Conservation (phyloP, 1,140 invertebrate species). For the Hydropsyche tenuis region DNA sequence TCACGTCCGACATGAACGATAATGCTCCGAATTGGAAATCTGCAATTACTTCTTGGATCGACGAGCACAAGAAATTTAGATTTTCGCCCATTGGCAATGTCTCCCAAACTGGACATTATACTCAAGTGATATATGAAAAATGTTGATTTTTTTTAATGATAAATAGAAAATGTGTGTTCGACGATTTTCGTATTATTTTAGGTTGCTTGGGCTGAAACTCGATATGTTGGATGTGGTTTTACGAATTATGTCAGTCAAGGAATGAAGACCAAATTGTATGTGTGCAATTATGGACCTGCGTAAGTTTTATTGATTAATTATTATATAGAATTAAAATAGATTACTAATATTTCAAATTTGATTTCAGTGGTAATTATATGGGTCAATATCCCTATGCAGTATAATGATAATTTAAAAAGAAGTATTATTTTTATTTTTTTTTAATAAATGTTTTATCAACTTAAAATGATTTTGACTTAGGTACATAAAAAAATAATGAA, state of each 20-base stretch:
- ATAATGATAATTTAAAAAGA: background rate
- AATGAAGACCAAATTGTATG: background rate
- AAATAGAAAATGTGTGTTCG: too few relatives aligned
- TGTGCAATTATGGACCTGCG: slow-evolving; percentile 22
- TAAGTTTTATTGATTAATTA: slow-evolving; percentile 6
- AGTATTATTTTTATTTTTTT: too few relatives aligned
- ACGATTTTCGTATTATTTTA: background rate
- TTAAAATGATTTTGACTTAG: too few relatives aligned
- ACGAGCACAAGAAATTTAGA: background rate
- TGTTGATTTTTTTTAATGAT: too few relatives aligned
- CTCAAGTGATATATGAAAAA: background rate
- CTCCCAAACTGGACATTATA: background rate
- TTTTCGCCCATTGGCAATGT: background rate
- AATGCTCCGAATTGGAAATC: background rate
- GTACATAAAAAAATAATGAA: too few relatives aligned
- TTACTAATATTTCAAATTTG: background rate
- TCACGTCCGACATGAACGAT: background rate
- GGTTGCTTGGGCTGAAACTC: background rate
- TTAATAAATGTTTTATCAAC: too few relatives aligned
- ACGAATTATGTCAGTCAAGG: background rate
- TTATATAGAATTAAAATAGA: background rate
- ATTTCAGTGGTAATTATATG: slow-evolving; percentile 6
- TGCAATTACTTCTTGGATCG: background rate
- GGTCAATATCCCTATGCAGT: background rate
- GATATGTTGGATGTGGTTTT: background rate